Evolutionary conservation across 2,113 vertebrate genomes (phyloP), one percentile per base, ranked within the genome.

Genomic region (Tachycineta bicolor): DNA sequence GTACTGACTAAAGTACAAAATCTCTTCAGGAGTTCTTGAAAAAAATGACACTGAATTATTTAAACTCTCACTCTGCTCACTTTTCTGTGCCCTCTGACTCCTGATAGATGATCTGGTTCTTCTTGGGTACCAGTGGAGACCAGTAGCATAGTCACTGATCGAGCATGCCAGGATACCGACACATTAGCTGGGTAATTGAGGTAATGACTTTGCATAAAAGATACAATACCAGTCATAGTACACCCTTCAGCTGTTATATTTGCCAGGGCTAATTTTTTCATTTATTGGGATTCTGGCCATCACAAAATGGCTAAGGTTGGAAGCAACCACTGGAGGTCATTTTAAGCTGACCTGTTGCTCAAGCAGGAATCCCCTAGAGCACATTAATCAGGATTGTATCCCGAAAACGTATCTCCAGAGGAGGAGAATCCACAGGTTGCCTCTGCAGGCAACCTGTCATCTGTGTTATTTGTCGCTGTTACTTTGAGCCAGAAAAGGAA

Each of bases 331-430:
- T 62, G 31, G 21, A 62, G 22, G 8, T 83, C 12, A 43, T 76
- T 58, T 62, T 83, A 47, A 26, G 69, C 16, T 17, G 41, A 47
- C 16, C 11, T 79, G 29, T 41, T 69, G 55, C 33, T n/a, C n/a
- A 33, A 49, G n/a, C 71, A 77, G 41, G 12, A 53, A 53, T 7
- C 14, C 14, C 25, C 56, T 69, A 20, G 34, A 76, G 25, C 14
- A 3, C 0, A 0, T 55, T 62, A 8, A 31, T 41, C 21, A 19
- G 55, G 14, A 15, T 19, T 41, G 11, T 39, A 22, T 68, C 41
- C 41, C 14, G 55, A 59, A 46, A 28, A 60, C 16, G 29, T 37
- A 19, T 22, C 18, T 76, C n/a, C 62, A 26, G 11, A 55, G 29
- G 20, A 58, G 28, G 29, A 49, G 25, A 83, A 44, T 55, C 41